A percentile compares a stretch with the other conserved stretches of the same genome.
Evolutionary conservation across 1,140 invertebrate genomes (phyloP).

Genomic region (Anadara kagoshimensis): DNA sequence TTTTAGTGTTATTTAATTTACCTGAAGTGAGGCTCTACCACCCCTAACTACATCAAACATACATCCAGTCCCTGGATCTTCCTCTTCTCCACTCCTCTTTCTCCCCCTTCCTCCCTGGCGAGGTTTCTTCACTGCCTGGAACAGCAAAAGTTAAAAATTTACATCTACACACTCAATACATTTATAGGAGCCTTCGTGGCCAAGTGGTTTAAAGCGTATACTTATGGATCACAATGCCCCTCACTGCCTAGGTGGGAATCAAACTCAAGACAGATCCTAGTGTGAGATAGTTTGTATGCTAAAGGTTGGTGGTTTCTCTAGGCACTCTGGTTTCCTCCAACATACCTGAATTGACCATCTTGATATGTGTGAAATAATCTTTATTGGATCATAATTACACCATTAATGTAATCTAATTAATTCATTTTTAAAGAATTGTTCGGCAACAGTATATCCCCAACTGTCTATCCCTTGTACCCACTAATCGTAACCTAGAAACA

Average conservation of each 20-base stretch:
- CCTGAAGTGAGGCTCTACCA: constrained; percentile 73
- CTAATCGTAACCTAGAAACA: not conserved
- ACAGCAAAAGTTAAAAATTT: constrained; percentile 14
- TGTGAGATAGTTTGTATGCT: no score
- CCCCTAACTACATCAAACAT: constrained; percentile 74
- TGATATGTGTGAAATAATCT: not conserved
- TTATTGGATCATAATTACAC: not conserved
- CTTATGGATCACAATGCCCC: no score
- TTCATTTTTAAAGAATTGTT: not conserved
- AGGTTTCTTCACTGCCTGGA: constrained; percentile 24
- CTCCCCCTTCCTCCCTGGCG: constrained; percentile 36
- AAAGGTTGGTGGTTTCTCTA: no score
- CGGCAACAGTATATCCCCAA: not conserved
- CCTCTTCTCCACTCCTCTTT: constrained; percentile 42
- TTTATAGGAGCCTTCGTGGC: constrained; percentile 30
- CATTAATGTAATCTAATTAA: not conserved
- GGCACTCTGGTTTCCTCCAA: constrained; percentile 34
- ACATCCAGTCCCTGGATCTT: constrained; percentile 65
- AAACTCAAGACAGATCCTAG: no score
- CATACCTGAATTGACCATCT: constrained; percentile 28
- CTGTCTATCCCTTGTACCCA: not conserved
- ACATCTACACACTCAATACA: not conserved
- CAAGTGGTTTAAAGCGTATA: no score
- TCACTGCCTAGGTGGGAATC: no score
- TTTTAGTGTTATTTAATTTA: constrained; percentile 21